These are phyloP conservation scores for Tadarida brasiliensis DNA, from an alignment of 2,797 vertebrate species.

Conservation along the genomic window DNA sequence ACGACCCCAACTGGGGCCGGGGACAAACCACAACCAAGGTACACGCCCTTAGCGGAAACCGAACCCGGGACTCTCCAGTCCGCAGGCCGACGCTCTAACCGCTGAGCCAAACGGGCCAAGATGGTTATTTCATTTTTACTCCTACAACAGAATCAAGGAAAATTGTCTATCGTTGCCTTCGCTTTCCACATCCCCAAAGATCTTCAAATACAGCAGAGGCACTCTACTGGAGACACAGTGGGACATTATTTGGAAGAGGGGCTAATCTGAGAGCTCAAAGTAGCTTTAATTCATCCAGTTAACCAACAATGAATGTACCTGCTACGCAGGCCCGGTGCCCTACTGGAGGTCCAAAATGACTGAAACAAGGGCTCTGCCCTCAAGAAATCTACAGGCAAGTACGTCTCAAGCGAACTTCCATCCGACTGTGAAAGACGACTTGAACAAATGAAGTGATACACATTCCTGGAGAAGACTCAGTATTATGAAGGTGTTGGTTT, in stretches of 20 bases:
- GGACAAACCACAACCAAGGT: too few species aligned
- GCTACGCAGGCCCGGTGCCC: not conserved
- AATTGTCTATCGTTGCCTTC: not conserved
- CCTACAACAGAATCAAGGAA: too few species aligned
- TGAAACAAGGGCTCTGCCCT: not conserved
- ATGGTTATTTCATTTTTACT: too few species aligned
- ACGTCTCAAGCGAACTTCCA: not conserved
- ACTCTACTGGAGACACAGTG: not conserved
- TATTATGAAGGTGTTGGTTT: not conserved
- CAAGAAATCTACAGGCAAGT: not conserved
- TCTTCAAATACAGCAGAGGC: not conserved
- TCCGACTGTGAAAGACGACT: not conserved
- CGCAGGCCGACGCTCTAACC: too few species aligned
- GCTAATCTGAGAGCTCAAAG: not conserved
- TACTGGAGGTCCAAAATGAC: not conserved
- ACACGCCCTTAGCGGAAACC: too few species aligned
- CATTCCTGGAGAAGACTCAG: not conserved
- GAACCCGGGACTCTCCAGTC: too few species aligned
- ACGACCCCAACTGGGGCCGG: too few species aligned
- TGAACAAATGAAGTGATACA: not conserved
- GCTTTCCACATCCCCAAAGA: not conserved
- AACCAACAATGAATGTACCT: not conserved
- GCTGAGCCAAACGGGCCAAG: too few species aligned
- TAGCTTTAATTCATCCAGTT: not conserved
- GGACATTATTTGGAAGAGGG: not conserved